Evolutionary conservation across 2,113 vertebrate genomes (phyloP), one percentile per base, ranked within the genome.

Genomic region (Crotalus horridus): DNA sequence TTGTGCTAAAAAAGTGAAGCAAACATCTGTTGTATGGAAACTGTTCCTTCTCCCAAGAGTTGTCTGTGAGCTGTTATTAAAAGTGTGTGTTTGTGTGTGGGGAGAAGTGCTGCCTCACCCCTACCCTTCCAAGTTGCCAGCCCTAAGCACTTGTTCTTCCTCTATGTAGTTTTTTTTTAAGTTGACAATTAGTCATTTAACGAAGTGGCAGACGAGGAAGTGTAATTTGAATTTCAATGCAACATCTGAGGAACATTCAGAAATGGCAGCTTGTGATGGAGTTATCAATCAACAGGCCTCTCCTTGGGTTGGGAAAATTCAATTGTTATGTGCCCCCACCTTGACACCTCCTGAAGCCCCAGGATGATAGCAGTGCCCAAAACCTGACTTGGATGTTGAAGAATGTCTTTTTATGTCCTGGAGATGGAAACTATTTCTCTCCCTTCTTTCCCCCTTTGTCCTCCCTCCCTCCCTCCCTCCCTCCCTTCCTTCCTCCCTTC

Each of bases 111-210:
- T 33, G 13, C 2, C 61, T 90, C 58, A 58, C 46, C 85, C 2
- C 58, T 86, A 54, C 91, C 86, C 91, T 94, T 89, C 92, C 33
- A 6, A 5, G 55, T 74, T 74, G 91, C 91, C 89, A 93, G 81
- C 85, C 64, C 48, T 54, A 15, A 74, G 48, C 21, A 20, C 8
- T 24, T 15, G 59, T 26, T 53, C 26, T 64, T 21, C 26, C 15
- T 58, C 24, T 59, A 12, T 29, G 29, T 54, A 23, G 24, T 61
- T 69, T 59, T 3, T 58, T 46, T 91, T 33, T 59, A n/a, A 88
- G 94, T 91, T 91, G 94, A 91, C 95, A 95, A 96, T 95, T 95
- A 96, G 95, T 95, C 95, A 94, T 94, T 93, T 91, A 93, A 95
- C 91, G 90, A 93, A 93, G 93, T 53, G 0, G 92, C 23, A 93